A percentile compares a stretch with the other conserved stretches of the same genome.
These are phyloP conservation scores for Drosophila neonasuta DNA, from an alignment of 2,888 invertebrate species.

Conservation along the genomic window DNA sequence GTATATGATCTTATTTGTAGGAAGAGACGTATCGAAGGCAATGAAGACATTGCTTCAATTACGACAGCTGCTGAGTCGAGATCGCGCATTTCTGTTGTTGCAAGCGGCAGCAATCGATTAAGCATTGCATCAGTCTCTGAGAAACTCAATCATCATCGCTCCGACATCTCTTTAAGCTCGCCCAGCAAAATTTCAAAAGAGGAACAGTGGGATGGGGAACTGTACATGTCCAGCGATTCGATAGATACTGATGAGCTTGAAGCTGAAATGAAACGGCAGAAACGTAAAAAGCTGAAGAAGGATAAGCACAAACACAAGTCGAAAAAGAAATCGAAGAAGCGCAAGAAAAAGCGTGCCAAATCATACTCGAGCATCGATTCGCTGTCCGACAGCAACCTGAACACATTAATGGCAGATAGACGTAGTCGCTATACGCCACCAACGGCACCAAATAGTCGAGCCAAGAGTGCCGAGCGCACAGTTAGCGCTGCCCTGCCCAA, in stretches of 20 bases:
- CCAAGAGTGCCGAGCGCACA: conserved; percentile 70
- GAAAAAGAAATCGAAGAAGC: conserved; percentile 88
- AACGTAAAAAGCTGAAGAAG: conserved; percentile 83
- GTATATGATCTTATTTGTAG: conserved; percentile 39
- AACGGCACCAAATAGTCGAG: conserved; percentile 49
- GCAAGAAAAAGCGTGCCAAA: conserved; percentile 86
- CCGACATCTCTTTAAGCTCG: conserved; percentile 33
- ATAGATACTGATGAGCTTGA: conserved; percentile 83
- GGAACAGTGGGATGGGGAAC: conserved; percentile 75
- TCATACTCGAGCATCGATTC: conserved; percentile 87
- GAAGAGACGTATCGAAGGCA: conserved; percentile 71
- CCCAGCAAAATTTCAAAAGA: conserved; percentile 58
- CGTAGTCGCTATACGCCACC: conserved; percentile 81
- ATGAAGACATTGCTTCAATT: conserved; percentile 47
- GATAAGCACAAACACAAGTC: conserved; percentile 89
- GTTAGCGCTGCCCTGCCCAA: conserved; percentile 58
- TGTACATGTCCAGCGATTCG: conserved; percentile 72
- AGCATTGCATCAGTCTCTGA: conserved; percentile 42
- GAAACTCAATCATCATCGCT: conserved; percentile 48
- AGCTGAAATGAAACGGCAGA: conserved; percentile 84
- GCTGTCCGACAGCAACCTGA: conserved; percentile 84
- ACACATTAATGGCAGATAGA: conserved; percentile 67
- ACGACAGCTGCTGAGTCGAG: conserved; percentile 32
- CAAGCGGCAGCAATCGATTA: conserved; percentile 48
- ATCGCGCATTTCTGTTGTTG: conserved; percentile 55